These are phyloP conservation scores for Oreotrochilus melanogaster DNA, from an alignment of 2,113 vertebrate genomes.

Conservation along the genomic window DNA sequence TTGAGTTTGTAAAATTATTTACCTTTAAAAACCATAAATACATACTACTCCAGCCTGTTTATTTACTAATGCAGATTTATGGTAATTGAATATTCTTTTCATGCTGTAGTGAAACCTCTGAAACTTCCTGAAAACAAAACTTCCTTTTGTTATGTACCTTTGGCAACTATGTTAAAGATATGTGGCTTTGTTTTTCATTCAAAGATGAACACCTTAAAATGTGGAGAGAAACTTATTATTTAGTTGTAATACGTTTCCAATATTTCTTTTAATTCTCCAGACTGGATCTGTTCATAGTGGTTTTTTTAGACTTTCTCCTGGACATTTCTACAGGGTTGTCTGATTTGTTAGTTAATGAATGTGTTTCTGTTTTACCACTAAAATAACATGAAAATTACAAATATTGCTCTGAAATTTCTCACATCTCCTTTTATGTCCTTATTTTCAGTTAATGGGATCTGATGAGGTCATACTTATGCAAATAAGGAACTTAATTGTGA, in stretches of 20 bases:
- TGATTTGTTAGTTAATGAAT: neutral
- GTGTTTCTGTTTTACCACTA: neutral
- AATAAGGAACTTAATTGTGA: neutral
- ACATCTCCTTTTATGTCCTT: neutral
- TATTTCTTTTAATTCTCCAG: neutral
- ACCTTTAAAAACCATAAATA: neutral
- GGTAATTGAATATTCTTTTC: neutral
- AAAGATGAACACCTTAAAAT: neutral
- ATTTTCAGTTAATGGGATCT: neutral
- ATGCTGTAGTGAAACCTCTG: neutral
- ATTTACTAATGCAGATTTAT: neutral
- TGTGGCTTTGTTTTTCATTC: neutral
- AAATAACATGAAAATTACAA: neutral
- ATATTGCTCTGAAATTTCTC: neutral
- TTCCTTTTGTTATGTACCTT: neutral
- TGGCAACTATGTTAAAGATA: neutral
- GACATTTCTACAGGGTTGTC: neutral
- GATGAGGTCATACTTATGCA: neutral
- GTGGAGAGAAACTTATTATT: neutral
- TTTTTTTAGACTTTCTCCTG: neutral
- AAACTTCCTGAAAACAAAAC: neutral
- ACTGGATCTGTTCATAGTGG: neutral
- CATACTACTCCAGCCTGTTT: rapidly evolving
- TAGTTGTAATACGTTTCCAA: neutral
- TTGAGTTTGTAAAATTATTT: neutral